Evolutionary conservation across 2,888 invertebrate genomes (phyloP).

Genomic region (Tortrix viridana): DNA sequence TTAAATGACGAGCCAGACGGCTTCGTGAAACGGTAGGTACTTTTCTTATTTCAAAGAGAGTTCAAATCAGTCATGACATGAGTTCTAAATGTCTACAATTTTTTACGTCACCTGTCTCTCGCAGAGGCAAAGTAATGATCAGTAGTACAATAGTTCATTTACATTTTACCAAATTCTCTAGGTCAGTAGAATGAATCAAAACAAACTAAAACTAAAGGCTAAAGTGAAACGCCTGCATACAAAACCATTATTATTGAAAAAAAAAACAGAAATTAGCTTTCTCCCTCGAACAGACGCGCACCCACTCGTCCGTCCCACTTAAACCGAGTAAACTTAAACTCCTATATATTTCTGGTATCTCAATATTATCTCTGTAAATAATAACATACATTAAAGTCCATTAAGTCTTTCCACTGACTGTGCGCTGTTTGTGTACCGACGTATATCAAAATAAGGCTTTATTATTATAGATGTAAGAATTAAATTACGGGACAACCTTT

Average conservation of each 20-base stretch:
- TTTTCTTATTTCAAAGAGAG: too few relatives aligned
- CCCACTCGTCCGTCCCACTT: constrained; percentile 30
- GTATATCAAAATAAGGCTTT: background rate
- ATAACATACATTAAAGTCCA: constrained; percentile 30
- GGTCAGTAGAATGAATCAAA: constrained; percentile 26
- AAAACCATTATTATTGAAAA: constrained; percentile 26
- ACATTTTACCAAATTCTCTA: background rate
- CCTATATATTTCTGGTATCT: constrained; percentile 23
- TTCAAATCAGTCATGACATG: too few relatives aligned
- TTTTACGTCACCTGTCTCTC: too few relatives aligned
- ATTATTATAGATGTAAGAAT: background rate
- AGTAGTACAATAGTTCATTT: constrained; percentile 1
- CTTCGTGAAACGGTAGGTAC: too few relatives aligned
- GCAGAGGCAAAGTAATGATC: background rate
- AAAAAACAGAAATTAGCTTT: constrained; percentile 27
- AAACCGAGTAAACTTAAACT: constrained; percentile 26
- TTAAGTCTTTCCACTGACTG: constrained; percentile 4
- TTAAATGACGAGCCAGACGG: too few relatives aligned
- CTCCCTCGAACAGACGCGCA: constrained; percentile 29
- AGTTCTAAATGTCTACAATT: too few relatives aligned
- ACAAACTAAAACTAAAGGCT: constrained; percentile 20
- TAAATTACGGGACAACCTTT: background rate
- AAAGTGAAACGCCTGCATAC: constrained; percentile 16
- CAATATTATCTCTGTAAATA: constrained; percentile 37
- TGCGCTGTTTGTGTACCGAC: too few relatives aligned